Conservation (phyloP, 2,797 vertebrate species). For the Antennarius maculatus region DNA sequence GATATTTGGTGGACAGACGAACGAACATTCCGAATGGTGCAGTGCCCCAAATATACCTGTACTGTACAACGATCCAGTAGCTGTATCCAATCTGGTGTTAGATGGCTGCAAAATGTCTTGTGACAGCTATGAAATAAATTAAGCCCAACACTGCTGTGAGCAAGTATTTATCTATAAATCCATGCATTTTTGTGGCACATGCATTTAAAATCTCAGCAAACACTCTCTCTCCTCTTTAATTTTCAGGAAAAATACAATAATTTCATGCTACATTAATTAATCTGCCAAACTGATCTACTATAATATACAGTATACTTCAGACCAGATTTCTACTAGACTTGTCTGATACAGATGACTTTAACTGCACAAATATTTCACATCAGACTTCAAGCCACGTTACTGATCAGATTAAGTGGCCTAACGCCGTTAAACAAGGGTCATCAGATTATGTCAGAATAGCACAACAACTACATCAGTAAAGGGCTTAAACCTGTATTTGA, state of each 20-base stretch:
- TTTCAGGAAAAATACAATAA: conserved; percentile 76
- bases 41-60: conserved; percentile 41
- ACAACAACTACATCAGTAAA: too few species aligned
- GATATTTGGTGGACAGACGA: too few species aligned
- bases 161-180: conserved; percentile 80
- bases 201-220: conserved; percentile 78
- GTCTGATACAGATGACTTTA: conserved; percentile 40
- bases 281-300: too few species aligned
- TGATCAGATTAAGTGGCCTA: too few species aligned
- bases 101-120: conserved; percentile 64
- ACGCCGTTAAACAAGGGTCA: too few species aligned
- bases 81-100: conserved; percentile 58
- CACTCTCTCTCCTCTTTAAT: conserved; percentile 61
- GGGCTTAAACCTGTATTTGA: too few species aligned
- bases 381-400: too few species aligned
- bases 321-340: too few species aligned
- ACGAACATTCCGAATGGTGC: conserved; percentile 18
- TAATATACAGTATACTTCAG: too few species aligned
- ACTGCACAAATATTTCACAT: conserved; percentile 18
- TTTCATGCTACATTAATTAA: conserved; percentile 83
- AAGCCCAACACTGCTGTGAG: conserved; percentile 69
- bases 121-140: conserved; percentile 82
- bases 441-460: too few species aligned
- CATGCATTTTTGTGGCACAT: conserved; percentile 74
- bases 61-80: conserved; percentile 55